Evolutionary conservation across 2,797 vertebrate species (phyloP), one percentile per base, ranked within the genome.

Genomic region (Rallus crepitans): DNA sequence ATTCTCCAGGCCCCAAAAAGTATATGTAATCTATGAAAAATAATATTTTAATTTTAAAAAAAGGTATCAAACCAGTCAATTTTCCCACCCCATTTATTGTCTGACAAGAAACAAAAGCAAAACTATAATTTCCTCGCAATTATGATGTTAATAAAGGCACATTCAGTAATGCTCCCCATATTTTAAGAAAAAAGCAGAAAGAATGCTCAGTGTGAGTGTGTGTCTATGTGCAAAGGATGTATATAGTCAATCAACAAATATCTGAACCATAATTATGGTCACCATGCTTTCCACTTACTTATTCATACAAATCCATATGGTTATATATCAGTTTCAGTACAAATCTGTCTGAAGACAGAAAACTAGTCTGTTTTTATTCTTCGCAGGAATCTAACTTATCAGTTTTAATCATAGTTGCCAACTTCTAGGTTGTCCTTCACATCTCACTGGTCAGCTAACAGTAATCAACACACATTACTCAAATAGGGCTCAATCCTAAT

Each of bases 341-440:
- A 94, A 90, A 89, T 82, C 27, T 90, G 35, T 60, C 60, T 40
- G 30, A 86, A 90, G 77, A 69, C 47, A 50, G 31, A 15, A 81
- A 92, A 47, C 25, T 39, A 35, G 19, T 78, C 79, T 45, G 14
- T 30, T 84, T 79, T 86, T 73, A 65, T 94, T 88, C 90, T 64
- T 89, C 31, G 21, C 42, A 61, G 77, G 60, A 83, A 77, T 60
- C 73, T 71, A 75, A 81, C 55, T 81, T 82, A 96, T 85, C 93
- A 77, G 75, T 83, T 96, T 84, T 86, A 83, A 97, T 97, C 92
- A 71, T 93, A 97, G 97, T 92, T 97, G 96, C 96, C 96, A 98
- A 82, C 96, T 98, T 93, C 87, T 95, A 94, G 92, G 96, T 95
- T 95, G 98, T 98, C 98, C 98, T 99, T 99, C 98, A 98, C 98